These are phyloP conservation scores for Hylaea fasciaria DNA, from an alignment of 2,888 invertebrate genomes.

Conservation along the genomic window DNA sequence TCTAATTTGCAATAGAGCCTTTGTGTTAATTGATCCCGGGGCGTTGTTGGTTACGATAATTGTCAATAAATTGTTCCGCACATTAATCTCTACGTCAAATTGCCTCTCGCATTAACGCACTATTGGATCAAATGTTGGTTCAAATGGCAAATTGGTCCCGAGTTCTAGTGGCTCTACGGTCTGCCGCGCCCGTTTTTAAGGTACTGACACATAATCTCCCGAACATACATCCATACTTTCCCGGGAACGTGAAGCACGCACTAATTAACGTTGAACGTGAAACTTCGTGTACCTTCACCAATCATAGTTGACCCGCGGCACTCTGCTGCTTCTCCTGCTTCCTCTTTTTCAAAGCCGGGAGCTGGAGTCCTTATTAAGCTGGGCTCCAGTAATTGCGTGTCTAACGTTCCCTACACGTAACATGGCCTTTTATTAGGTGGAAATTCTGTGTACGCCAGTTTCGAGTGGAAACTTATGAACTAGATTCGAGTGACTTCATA, in stretches of 20 bases:
- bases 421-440: constrained; percentile 83
- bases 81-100: constrained; percentile 81
- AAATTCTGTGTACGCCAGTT: constrained; percentile 80
- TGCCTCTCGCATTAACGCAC: constrained; percentile 65
- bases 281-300: constrained; percentile 72
- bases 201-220: constrained; percentile 62
- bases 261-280: constrained; percentile 83
- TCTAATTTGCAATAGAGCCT: constrained; percentile 80
- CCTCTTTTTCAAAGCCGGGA: constrained; percentile 57
- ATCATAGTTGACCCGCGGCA: constrained; percentile 64
- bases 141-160: constrained; percentile 29
- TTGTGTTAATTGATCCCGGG: constrained; percentile 81
- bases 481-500: constrained; percentile 47
- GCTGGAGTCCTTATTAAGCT: constrained; percentile 65
- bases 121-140: constrained; percentile 56
- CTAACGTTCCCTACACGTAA: constrained; percentile 82
- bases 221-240: constrained; percentile 73
- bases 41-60: constrained; percentile 77
- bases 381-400: constrained; percentile 79
- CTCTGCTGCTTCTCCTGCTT: constrained; percentile 61
- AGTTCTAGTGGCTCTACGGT: neutral
- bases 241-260: constrained; percentile 78
- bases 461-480: constrained; percentile 70
- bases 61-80: constrained; percentile 81
- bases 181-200: constrained; percentile 44